A percentile compares a stretch with the other conserved stretches of the same genome.
Evolutionary conservation across 2,888 invertebrate species (phyloP).

Genomic region (Stegana nigrithorax): DNA sequence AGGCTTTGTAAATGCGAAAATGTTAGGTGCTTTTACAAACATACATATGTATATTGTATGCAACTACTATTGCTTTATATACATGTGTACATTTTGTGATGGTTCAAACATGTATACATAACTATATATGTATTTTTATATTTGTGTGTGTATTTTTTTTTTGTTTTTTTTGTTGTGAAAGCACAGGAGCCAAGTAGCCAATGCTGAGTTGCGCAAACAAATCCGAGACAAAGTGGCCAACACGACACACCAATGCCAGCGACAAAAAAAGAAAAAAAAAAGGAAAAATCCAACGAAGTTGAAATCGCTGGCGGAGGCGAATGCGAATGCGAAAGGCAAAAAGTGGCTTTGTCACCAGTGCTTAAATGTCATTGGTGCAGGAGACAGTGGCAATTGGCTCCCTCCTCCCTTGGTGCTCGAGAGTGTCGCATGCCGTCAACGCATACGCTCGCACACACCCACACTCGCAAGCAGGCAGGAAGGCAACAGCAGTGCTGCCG

Average conservation of each 20-base stretch:
- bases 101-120: no score
- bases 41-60: no score
- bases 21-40: no score
- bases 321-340: slow-evolving; percentile 17
- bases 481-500: slow-evolving; percentile 25
- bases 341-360: slow-evolving; percentile 55
- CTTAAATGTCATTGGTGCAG: slow-evolving; percentile 61
- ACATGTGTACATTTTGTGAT: no score
- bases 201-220: no score
- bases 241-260: no score
- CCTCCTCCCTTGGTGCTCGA: slow-evolving; percentile 59
- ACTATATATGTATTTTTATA: no score
- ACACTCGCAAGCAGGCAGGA: slow-evolving; percentile 24
- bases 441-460: slow-evolving; percentile 29
- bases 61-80: no score
- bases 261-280: slow-evolving; percentile 10
- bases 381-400: slow-evolving; percentile 54
- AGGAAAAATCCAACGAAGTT: neutral
- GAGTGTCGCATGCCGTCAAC: slow-evolving; percentile 56
- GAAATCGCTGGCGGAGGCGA: neutral
- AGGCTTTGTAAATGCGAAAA: no score
- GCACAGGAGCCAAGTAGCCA: neutral
- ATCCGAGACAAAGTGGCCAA: no score
- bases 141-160: neutral
- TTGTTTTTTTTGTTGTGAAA: neutral